These are phyloP conservation scores for Bothrops jararaca DNA, from an alignment of 2,113 vertebrate genomes.

Conservation along the genomic window DNA sequence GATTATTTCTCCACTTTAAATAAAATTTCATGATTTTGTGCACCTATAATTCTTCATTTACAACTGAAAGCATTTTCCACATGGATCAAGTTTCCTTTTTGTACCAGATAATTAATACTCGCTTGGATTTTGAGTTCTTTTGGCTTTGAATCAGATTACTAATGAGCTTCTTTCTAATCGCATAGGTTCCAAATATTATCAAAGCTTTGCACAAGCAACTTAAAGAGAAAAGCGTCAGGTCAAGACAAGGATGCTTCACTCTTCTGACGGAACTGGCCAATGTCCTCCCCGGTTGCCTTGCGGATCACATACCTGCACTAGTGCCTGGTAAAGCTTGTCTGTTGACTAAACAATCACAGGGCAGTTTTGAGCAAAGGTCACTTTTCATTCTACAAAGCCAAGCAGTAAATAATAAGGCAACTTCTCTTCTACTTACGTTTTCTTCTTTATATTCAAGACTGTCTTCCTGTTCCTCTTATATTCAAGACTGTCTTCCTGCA, in stretches of 20 bases:
- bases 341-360: neutral
- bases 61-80: neutral
- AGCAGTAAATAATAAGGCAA: neutral
- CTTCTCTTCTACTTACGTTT: neutral
- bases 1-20: neutral
- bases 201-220: conserved; percentile 88
- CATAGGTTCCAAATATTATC: conserved; percentile 83
- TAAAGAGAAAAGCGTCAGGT: conserved; percentile 84
- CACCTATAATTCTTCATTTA: neutral
- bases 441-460: neutral
- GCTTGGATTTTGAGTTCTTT: neutral
- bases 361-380: neutral
- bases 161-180: conserved; percentile 4
- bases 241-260: conserved; percentile 87
- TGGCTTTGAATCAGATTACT: neutral
- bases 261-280: conserved; percentile 83
- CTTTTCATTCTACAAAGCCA: neutral
- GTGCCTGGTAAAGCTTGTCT: conserved; percentile 76
- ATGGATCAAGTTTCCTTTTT: neutral
- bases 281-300: conserved; percentile 82
- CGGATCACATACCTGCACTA: conserved; percentile 80
- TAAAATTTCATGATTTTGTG: neutral
- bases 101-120: neutral
- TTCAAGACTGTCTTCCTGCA: neutral
- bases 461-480: neutral